Percentiles rank a stretch among this genome's conserved stretches.
These are phyloP conservation scores for Zaprionus vittiger DNA, from an alignment of 1,140 invertebrate species.

Conservation along the genomic window DNA sequence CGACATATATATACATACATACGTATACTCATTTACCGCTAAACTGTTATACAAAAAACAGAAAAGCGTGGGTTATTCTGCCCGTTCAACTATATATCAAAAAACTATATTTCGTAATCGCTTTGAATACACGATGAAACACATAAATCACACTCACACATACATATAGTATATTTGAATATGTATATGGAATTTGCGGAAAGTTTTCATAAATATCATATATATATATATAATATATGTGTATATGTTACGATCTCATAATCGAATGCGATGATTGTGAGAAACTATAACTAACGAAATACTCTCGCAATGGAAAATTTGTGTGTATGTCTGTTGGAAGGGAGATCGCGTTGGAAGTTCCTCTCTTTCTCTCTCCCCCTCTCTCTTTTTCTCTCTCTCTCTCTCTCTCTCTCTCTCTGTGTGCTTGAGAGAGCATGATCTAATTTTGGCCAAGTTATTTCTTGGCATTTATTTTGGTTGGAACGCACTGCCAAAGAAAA, in stretches of 20 bases:
- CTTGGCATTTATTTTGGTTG: conserved; percentile 71
- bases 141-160: conserved; percentile 21
- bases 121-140: conserved; percentile 47
- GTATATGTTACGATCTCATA: conserved; percentile 9
- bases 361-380: not conserved
- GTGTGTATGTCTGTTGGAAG: conserved; percentile 29
- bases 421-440: conserved; percentile 47
- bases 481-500: conserved; percentile 51
- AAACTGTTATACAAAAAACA: conserved; percentile 25
- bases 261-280: conserved; percentile 5
- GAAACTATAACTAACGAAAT: conserved; percentile 20
- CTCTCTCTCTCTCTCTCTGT: not conserved
- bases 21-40: conserved; percentile 8
- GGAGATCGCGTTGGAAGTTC: conserved; percentile 29
- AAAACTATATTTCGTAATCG: conserved; percentile 73
- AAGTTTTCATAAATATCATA: conserved; percentile 55
- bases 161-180: conserved; percentile 27
- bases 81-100: conserved; percentile 20
- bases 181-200: conserved; percentile 41
- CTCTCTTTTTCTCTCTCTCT: not conserved
- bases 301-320: conserved; percentile 31
- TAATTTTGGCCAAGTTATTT: conserved; percentile 81
- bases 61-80: not conserved
- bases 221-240: not conserved
- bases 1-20: conserved; percentile 30